Evolutionary conservation across 2,113 vertebrate species (phyloP), one percentile per base, ranked within the genome.

Genomic region (Actinemys pallida): DNA sequence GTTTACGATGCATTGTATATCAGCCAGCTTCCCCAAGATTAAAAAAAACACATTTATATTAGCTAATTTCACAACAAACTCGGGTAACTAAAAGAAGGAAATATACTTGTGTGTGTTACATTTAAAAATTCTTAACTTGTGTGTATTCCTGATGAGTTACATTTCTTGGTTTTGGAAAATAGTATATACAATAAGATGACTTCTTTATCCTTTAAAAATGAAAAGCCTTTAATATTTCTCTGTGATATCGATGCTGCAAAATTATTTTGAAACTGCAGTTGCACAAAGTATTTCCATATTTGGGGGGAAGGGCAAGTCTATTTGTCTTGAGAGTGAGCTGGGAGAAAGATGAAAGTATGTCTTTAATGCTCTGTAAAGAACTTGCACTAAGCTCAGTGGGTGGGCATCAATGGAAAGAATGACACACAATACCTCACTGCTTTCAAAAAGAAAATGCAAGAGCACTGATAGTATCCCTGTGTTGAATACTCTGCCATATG

Each of bases 401-500:
- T 97, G 94, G 90, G 62, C 93, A 95, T 82, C 52, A 19, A 4
- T 45, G 84, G 75, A 87, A 96, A 88, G 83, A 91, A 27, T 72
- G 89, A 49, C 52, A 65, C 2, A 6, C 0, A 3, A 45, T 92
- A 86, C 83, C 84, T 79, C 83, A 42, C 27, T 91, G 79, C 59
- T 93, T 96, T 90, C 53, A 83, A 47, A 93, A 81, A 88, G 94
- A 90, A 83, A 87, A 96, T 83, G 54, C 79, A 50, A 78, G 47
- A 3, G 59, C 47, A 62, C 39, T 57, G 2, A 4, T 1, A 0
- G 31, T 87, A 56, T 39, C 10, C 4, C 1, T 84, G 27, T 9
- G 10, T 80, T 90, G n/a, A 57, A 27, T 88, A 56, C 20, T 5
- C 14, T 88, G 13, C 52, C 22, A 2, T 83, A 35, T 29, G 27